Conservation (phyloP, 2,797 vertebrate genomes). For the Sphenodon punctatus region DNA sequence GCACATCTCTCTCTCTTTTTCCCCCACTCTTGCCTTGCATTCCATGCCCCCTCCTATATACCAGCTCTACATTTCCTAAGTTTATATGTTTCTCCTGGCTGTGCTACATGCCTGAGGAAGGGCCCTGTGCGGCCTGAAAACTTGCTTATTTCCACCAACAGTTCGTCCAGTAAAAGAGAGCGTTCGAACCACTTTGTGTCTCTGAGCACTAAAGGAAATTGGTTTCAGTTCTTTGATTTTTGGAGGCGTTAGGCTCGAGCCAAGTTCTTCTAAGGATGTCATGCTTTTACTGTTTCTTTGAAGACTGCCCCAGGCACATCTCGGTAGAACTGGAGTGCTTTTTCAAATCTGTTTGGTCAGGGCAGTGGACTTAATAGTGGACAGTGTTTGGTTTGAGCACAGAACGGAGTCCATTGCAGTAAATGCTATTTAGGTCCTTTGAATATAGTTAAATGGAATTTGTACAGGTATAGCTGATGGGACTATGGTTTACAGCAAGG, state of each 20-base stretch:
- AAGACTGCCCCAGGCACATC: too few species aligned
- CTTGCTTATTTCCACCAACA: too few species aligned
- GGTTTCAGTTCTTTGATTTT: slow-evolving; percentile 37
- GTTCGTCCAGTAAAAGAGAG: too few species aligned
- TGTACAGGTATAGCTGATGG: not conserved
- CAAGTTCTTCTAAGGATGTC: slow-evolving; percentile 26
- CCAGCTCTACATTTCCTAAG: too few species aligned
- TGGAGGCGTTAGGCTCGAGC: slow-evolving; percentile 25
- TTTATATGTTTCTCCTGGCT: too few species aligned
- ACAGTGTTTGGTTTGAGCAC: not conserved
- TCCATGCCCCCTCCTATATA: too few species aligned
- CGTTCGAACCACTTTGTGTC: too few species aligned
- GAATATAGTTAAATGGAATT: not conserved
- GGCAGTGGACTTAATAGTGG: not conserved
- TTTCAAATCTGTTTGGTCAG: not conserved
- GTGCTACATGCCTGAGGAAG: too few species aligned
- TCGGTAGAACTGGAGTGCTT: not conserved
- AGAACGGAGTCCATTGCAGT: not conserved
- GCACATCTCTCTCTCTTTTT: too few species aligned
- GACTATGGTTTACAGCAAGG: not conserved
- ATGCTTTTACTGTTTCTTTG: slow-evolving; percentile 35
- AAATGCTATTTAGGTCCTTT: not conserved
- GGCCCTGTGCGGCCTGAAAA: too few species aligned
- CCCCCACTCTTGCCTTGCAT: not conserved
- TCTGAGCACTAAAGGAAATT: slow-evolving; percentile 23